These are phyloP conservation scores for Sylvia borin DNA, from an alignment of 2,797 vertebrate species.

Conservation along the genomic window DNA sequence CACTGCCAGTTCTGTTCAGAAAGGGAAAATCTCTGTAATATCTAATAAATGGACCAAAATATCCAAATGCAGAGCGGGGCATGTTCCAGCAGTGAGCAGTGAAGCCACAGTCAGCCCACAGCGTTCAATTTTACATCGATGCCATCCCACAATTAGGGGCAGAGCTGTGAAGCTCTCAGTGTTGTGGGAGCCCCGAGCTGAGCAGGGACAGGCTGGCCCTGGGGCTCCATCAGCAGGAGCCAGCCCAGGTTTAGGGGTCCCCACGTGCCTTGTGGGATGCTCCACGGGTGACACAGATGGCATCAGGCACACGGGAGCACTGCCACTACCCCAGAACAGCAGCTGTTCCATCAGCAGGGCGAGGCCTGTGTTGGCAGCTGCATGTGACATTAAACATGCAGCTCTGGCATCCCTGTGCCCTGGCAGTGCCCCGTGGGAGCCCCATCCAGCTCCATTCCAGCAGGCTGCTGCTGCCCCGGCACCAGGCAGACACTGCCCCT, in stretches of 20 bases:
- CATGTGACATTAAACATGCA: neutral
- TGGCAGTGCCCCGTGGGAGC: neutral
- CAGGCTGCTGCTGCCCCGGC: neutral
- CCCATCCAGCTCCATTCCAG: neutral
- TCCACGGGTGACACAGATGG: neutral
- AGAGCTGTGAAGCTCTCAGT: neutral
- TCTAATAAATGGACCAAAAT: slow-evolving; percentile 46
- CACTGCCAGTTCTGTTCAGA: slow-evolving; percentile 32
- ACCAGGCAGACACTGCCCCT: too few species aligned
- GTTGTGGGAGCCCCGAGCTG: neutral
- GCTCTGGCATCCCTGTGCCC: neutral
- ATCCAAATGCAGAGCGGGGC: slow-evolving; percentile 12
- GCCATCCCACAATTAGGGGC: neutral
- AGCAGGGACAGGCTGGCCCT: neutral
- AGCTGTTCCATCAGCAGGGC: neutral
- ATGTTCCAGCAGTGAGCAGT: neutral
- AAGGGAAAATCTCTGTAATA: slow-evolving; percentile 30
- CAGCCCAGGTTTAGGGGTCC: neutral
- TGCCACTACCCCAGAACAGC: neutral
- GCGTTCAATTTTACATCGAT: neutral
- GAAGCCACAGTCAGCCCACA: neutral
- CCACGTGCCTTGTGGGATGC: neutral
- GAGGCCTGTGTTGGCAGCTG: neutral
- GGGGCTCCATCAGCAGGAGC: neutral
- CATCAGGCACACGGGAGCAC: neutral